Base-by-base conservation (phyloP, 1,140 invertebrate species). In the Aphis gossypii region DNA sequence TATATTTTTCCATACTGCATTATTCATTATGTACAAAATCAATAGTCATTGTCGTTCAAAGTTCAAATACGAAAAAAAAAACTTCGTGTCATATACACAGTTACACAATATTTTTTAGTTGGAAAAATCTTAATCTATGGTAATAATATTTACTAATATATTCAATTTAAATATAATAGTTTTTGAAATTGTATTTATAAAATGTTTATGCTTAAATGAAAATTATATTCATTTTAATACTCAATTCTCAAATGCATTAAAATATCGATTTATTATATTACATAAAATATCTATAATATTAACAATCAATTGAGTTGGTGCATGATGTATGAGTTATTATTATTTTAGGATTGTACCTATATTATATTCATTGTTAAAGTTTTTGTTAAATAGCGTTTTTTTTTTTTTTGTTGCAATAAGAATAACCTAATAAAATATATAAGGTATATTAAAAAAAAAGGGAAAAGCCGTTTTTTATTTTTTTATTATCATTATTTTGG, bases 1-100 rank as follows among this genome's bases (percentile, higher is more conserved):
- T n/a, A n/a, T 76, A 76, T 76, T 76, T n/a, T 76, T 76, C 60
- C 60, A 76, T 76, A 35, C 60, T 76, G 30, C 60, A 76, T 76
- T 76, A 76, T 76, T 76, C 60, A 76, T 76, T 76, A 8, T n/a
- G n/a, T n/a, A 18, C 60, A n/a, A 76, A 76, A 76, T 76, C 60
- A 76, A 76, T 76, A 76, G 60, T n/a, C 60, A 76, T 76, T 76
- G 60, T 76, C 60, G 60, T 76, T 76, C 30, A 76, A 76, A 76
- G 60, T 76, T 76, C 60, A 76, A 76, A 76, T 76, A 76, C 4
- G n/a, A n/a, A 76, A 76, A 76, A 68, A 68, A 68, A 68, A 68
- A 68, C 60, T n/a, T 35, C 60, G 5, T 18, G 30, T 76, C 60
- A 76, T 7, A n/a, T n/a, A 76, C 14, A n/a, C n/a, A n/a, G 11